Percentiles rank a stretch among this genome's conserved stretches.
Conservation (phyloP, 2,797 vertebrate genomes). For the Sciurus carolinensis region DNA sequence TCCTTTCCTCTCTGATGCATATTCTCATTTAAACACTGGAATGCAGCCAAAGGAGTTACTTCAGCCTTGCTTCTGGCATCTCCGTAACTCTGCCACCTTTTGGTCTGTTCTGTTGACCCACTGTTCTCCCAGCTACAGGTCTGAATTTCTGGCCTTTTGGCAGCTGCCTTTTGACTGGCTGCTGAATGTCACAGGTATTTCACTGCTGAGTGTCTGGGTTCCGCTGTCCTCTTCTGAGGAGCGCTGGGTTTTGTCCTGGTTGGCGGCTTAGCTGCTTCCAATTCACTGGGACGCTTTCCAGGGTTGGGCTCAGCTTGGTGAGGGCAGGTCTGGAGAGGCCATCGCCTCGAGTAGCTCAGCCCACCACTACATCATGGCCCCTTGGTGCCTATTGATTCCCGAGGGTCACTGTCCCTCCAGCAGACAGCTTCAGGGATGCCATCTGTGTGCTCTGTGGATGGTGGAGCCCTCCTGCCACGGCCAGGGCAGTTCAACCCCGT, state of each 20-base stretch:
- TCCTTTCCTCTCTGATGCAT: not conserved
- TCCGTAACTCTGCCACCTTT: not conserved
- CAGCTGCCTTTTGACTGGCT: not conserved
- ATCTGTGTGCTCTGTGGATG: no score
- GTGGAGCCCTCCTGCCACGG: no score
- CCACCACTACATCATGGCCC: no score
- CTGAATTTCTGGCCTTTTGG: not conserved
- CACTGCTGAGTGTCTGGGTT: not conserved
- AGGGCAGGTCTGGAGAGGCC: not conserved
- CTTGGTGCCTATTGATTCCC: not conserved
- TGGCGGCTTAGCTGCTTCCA: not conserved
- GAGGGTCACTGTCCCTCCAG: no score
- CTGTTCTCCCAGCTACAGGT: not conserved
- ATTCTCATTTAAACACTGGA: not conserved
- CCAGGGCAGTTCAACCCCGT: no score
- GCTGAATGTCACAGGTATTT: not conserved
- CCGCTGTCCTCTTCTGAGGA: not conserved
- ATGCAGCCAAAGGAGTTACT: accelerated
- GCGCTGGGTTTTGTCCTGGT: not conserved
- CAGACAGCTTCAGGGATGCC: no score
- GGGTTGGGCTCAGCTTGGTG: not conserved
- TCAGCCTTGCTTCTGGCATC: accelerated
- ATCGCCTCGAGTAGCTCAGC: no score
- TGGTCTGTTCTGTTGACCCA: not conserved
- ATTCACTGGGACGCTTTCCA: not conserved